Conservation (phyloP, 2,888 invertebrate species). For the Dolomedes plantarius region DNA sequence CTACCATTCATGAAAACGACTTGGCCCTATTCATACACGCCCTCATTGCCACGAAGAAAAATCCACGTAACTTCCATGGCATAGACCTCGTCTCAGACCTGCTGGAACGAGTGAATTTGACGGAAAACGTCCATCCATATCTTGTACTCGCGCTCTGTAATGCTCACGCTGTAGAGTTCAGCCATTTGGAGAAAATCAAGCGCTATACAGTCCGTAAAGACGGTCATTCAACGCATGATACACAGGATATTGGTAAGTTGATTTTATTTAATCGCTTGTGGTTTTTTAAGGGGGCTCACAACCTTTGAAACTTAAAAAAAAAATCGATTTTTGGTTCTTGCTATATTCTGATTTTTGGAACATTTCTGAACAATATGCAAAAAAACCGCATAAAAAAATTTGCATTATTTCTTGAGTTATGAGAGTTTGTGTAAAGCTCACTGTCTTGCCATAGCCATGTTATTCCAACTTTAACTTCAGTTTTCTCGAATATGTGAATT, state of each 20-base stretch:
- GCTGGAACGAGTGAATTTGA: background rate
- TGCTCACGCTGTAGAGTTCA: background rate
- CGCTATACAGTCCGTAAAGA: background rate
- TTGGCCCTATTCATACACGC: constrained; percentile 51
- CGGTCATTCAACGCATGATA: background rate
- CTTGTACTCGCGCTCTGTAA: constrained; percentile 43
- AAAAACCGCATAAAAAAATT: too few relatives aligned
- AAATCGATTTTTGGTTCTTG: too few relatives aligned
- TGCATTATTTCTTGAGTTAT: too few relatives aligned
- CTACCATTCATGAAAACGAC: constrained; percentile 35
- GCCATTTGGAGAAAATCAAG: background rate
- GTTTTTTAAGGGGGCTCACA: too few relatives aligned
- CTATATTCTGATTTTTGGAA: too few relatives aligned
- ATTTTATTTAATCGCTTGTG: too few relatives aligned
- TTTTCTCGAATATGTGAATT: too few relatives aligned
- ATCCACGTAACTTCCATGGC: constrained; percentile 43
- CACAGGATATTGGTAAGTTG: background rate
- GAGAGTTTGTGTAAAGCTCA: too few relatives aligned
- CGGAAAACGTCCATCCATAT: constrained; percentile 10
- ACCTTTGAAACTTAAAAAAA: too few relatives aligned
- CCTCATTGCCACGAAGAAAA: constrained; percentile 23
- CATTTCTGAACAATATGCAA: too few relatives aligned
- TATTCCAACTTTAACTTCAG: too few relatives aligned
- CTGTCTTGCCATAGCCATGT: too few relatives aligned
- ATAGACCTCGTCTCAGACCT: constrained; percentile 27